These are phyloP conservation scores for Catostomus latipinnis DNA, from an alignment of 2,797 vertebrate genomes.

Conservation along the genomic window DNA sequence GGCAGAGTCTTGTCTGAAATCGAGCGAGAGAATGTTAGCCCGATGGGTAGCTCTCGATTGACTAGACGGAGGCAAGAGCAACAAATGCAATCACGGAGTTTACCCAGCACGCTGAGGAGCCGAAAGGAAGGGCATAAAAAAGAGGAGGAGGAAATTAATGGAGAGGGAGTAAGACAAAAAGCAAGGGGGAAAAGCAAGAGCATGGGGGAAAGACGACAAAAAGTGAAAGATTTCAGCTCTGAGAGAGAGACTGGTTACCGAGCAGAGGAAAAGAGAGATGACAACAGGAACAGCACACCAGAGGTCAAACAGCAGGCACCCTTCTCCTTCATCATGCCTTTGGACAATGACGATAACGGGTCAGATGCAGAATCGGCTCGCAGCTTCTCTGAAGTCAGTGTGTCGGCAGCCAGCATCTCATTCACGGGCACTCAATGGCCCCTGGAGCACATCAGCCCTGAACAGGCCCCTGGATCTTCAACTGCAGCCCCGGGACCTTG, in stretches of 20 bases:
- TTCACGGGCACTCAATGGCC: slow-evolving; percentile 59
- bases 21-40: slow-evolving; percentile 13
- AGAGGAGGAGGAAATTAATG: slow-evolving; percentile 30
- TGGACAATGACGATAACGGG: slow-evolving; percentile 59
- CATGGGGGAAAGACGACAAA: neutral
- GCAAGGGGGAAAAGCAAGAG: neutral
- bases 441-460: slow-evolving; percentile 40
- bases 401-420: slow-evolving; percentile 76
- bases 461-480: slow-evolving; percentile 40
- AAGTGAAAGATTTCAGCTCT: slow-evolving; percentile 44
- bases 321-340: slow-evolving; percentile 76
- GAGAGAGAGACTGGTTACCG: slow-evolving; percentile 3
- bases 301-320: slow-evolving; percentile 55
- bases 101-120: slow-evolving; percentile 68
- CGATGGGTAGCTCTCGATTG: slow-evolving; percentile 41
- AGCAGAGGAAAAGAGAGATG: slow-evolving; percentile 29
- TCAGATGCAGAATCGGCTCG: slow-evolving; percentile 69
- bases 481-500: slow-evolving; percentile 74
- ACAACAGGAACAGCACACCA: slow-evolving; percentile 15
- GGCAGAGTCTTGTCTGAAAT: slow-evolving; percentile 41
- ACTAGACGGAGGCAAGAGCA: slow-evolving; percentile 46
- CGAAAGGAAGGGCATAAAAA: slow-evolving; percentile 18
- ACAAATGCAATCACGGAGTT: slow-evolving; percentile 66
- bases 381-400: slow-evolving; percentile 74
- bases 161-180: slow-evolving; percentile 16